phyloP scores from a whole-genome alignment of 2,113 vertebrate genomes.

The Fregetta grallaria region DNA sequence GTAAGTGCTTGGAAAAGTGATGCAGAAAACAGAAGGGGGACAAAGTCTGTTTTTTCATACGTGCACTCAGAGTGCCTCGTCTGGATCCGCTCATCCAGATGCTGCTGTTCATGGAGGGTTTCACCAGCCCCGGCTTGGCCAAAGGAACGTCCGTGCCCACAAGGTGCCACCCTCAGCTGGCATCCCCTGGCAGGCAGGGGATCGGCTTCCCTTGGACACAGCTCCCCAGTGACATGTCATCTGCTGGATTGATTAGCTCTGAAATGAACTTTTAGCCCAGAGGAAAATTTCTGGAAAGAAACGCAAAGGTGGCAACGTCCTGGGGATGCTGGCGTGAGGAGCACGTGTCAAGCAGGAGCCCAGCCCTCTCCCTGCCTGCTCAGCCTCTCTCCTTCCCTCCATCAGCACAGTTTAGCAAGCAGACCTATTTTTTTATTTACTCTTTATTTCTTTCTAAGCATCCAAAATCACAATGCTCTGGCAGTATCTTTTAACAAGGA shows the following conservation, averaged over 20 bases:
- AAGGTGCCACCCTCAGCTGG: neutral
- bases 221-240: neutral
- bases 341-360: neutral
- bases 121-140: neutral
- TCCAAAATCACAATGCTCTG: neutral
- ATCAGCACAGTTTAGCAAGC: neutral
- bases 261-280: neutral
- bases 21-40: neutral
- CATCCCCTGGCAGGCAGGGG: neutral
- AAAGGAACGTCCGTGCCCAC: neutral
- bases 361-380: neutral
- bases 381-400: neutral
- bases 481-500: neutral
- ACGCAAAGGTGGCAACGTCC: neutral
- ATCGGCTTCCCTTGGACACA: neutral
- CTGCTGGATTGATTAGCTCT: neutral
- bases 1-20: neutral
- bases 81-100: neutral
- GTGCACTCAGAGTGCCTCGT: neutral
- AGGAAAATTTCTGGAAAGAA: neutral
- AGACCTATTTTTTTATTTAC: neutral
- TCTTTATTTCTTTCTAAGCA: neutral
- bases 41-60: fast-evolving
- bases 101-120: no score
- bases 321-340: neutral